A percentile compares a stretch with the other conserved stretches of the same genome.
phyloP scores from a whole-genome alignment of 2,888 invertebrate genomes.

The Dorcus hopei region DNA sequence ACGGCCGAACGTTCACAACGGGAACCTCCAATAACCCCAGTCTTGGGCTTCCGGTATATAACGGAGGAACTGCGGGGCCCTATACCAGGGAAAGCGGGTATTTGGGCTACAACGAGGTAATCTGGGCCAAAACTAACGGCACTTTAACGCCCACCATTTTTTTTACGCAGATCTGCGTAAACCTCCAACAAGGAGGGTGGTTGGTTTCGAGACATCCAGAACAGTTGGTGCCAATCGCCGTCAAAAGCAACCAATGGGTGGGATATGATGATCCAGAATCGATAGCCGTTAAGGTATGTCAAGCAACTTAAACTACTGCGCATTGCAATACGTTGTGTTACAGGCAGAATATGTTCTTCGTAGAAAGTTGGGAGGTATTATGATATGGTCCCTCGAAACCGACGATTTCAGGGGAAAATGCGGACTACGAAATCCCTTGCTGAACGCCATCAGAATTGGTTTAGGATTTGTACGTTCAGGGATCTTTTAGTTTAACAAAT shows the following conservation, averaged over 20 bases:
- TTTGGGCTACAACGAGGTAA: conserved; percentile 1
- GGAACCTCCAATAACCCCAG: background rate
- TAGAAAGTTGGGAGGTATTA: conserved; percentile 57
- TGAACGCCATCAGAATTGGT: conserved; percentile 57
- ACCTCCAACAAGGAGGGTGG: conserved; percentile 31
- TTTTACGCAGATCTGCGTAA: conserved; percentile 39
- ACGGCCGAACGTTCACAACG: conserved; percentile 64
- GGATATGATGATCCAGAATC: conserved; percentile 47
- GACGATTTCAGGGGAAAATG: conserved; percentile 70
- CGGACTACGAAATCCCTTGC: conserved; percentile 57
- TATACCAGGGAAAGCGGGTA: conserved; percentile 63
- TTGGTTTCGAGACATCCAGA: conserved; percentile 39
- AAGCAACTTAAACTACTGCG: no score
- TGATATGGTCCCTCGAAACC: conserved; percentile 80
- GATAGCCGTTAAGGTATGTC: conserved; percentile 43
- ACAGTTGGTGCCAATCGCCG: conserved; percentile 49
- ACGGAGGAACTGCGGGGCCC: conserved; percentile 60
- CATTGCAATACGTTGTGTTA: conserved; percentile 3
- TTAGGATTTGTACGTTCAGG: conserved; percentile 22
- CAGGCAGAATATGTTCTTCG: conserved; percentile 50
- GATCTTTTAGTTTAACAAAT: background rate
- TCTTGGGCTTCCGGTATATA: conserved; percentile 58
- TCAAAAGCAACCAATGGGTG: conserved; percentile 44
- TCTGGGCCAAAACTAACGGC: background rate
- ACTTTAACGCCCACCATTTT: background rate